Percentiles rank a stretch among this genome's conserved stretches.
These are phyloP conservation scores for Gasterosteus aculeatus DNA, from an alignment of 2,113 vertebrate genomes.

Conservation along the genomic window DNA sequence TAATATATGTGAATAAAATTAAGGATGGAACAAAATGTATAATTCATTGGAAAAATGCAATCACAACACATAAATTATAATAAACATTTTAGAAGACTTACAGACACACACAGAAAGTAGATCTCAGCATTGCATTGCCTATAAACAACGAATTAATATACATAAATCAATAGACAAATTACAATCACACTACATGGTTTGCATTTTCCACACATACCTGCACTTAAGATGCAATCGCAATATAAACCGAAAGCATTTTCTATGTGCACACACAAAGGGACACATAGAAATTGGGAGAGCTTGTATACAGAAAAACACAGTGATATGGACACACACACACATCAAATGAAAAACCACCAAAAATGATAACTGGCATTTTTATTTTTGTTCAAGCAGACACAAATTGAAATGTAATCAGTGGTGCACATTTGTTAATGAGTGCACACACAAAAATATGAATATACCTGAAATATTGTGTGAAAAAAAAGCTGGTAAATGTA, in stretches of 20 bases:
- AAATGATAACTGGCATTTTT: constrained; percentile 1
- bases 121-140: constrained; percentile 19
- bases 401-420: constrained; percentile 22
- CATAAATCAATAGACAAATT: constrained; percentile 58
- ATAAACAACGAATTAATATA: constrained; percentile 26
- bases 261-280: not conserved
- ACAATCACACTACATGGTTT: constrained; percentile 47
- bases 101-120: not conserved
- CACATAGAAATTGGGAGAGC: constrained; percentile 6
- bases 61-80: constrained; percentile 8
- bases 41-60: not conserved
- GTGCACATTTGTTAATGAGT: not conserved
- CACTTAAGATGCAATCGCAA: constrained; percentile 14
- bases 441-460: not conserved
- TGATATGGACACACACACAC: constrained; percentile 7
- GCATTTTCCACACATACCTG: constrained; percentile 30
- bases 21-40: not conserved
- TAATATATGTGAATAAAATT: not conserved
- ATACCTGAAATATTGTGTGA: not conserved
- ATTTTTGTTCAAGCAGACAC: not conserved
- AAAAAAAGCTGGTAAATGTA: not conserved
- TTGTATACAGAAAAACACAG: not conserved
- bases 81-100: not conserved
- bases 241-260: constrained; percentile 45
- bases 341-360: constrained; percentile 14